phyloP scores from a whole-genome alignment of 1,140 invertebrate genomes.

The Micrasema minimum region DNA sequence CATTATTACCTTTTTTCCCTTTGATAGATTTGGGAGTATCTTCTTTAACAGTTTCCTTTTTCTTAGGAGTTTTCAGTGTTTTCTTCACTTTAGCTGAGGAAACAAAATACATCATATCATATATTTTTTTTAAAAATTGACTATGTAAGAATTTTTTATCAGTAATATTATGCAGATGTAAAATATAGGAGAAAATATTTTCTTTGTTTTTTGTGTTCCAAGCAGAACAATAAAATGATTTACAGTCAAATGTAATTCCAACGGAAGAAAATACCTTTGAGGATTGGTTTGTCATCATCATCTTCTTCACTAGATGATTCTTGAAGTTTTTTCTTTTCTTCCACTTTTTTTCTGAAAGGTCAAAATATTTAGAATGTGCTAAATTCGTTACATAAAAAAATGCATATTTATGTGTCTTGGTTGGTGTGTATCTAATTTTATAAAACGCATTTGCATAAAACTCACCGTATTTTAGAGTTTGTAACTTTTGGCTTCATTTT shows the following conservation, averaged over 20 bases:
- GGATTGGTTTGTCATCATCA: constrained; percentile 55
- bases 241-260: neutral
- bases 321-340: constrained; percentile 67
- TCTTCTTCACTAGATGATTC: constrained; percentile 70
- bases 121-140: neutral
- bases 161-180: too few relatives aligned
- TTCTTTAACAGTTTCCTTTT: constrained; percentile 19
- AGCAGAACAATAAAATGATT: neutral
- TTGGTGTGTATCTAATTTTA: too few relatives aligned
- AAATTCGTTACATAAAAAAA: too few relatives aligned
- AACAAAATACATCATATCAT: constrained; percentile 4
- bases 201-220: too few relatives aligned
- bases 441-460: too few relatives aligned
- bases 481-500: constrained; percentile 65
- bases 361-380: too few relatives aligned
- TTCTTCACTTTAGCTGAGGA: constrained; percentile 27
- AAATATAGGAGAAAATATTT: too few relatives aligned
- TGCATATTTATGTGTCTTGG: too few relatives aligned
- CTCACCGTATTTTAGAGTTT: constrained; percentile 59
- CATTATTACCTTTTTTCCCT: constrained; percentile 24
- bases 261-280: constrained; percentile 42
- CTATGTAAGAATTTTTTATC: too few relatives aligned
- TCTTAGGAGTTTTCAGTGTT: constrained; percentile 14
- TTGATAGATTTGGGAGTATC: constrained; percentile 12
- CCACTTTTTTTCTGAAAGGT: constrained; percentile 60